Conservation (phyloP, 2,888 invertebrate genomes). For the Drosophila niveifrons region DNA sequence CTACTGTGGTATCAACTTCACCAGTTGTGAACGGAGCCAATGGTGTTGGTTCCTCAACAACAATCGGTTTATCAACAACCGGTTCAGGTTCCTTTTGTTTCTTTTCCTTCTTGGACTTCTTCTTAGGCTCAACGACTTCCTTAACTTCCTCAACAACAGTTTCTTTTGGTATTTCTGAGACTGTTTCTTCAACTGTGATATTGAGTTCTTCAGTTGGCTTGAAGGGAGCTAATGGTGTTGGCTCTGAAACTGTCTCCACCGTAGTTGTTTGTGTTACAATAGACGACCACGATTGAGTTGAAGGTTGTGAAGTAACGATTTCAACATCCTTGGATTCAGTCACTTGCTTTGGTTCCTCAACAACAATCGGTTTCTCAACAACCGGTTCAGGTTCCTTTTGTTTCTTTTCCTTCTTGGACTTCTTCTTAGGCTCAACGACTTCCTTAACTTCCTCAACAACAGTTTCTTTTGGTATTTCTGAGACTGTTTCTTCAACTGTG, state of each 20-base stretch:
- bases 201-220: background rate
- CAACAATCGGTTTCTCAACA: background rate
- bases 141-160: too few species aligned
- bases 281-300: slow-evolving; percentile 6
- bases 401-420: slow-evolving; percentile 14
- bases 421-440: slow-evolving; percentile 5
- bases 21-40: slow-evolving; percentile 22
- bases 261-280: slow-evolving; percentile 4
- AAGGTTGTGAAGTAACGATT: background rate
- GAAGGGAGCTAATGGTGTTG: background rate
- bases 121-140: too few species aligned
- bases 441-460: slow-evolving; percentile 7
- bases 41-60: slow-evolving; percentile 31
- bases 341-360: background rate
- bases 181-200: background rate
- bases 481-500: slow-evolving; percentile 5
- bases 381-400: background rate
- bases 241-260: background rate
- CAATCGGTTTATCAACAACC: too few species aligned
- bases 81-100: too few species aligned
- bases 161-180: background rate
- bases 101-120: too few species aligned
- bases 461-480: background rate
- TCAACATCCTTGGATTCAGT: background rate
- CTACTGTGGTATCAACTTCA: background rate